Percentiles rank a stretch among this genome's conserved stretches.
Evolutionary conservation across 2,113 vertebrate species (phyloP).

Genomic region (Amia ocellicauda): DNA sequence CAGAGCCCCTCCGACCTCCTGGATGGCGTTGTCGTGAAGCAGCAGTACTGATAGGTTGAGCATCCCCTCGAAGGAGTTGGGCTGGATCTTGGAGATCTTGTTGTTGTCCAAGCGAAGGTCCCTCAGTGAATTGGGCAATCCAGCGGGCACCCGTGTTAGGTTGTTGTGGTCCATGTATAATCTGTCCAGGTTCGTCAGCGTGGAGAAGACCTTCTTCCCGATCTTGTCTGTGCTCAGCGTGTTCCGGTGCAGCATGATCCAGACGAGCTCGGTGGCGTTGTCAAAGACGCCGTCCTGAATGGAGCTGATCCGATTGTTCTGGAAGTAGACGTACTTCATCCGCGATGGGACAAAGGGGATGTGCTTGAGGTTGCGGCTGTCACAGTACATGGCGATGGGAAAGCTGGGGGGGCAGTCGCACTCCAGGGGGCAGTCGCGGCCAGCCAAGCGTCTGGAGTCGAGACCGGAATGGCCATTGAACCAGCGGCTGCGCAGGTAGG

Average conservation of each 20-base stretch:
- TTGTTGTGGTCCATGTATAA: conserved; percentile 92
- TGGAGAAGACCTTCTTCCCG: conserved; percentile 76
- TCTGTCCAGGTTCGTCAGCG: conserved; percentile 74
- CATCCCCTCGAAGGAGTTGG: conserved; percentile 78
- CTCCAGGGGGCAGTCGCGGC: conserved; percentile 77
- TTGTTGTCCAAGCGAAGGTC: conserved; percentile 88
- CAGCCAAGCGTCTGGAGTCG: conserved; percentile 38
- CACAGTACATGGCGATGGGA: conserved; percentile 90
- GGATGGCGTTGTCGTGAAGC: conserved; percentile 82
- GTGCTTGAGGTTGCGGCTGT: conserved; percentile 77
- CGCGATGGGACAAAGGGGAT: conserved; percentile 82
- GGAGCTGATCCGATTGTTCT: conserved; percentile 81
- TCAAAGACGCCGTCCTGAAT: conserved; percentile 80
- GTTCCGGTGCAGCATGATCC: conserved; percentile 89
- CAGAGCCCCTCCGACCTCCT: conserved; percentile 75
- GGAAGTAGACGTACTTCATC: conserved; percentile 92
- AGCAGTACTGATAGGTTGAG: conserved; percentile 87
- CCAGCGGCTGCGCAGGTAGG: conserved; percentile 57
- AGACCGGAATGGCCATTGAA: conserved; percentile 46
- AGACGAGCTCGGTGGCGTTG: conserved; percentile 85
- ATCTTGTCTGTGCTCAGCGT: conserved; percentile 77
- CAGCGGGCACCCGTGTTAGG: conserved; percentile 77
- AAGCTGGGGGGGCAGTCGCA: conserved; percentile 90
- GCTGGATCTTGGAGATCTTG: conserved; percentile 73
- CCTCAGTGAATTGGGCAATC: conserved; percentile 75